These are phyloP conservation scores for Muricea muricata DNA, from an alignment of 92 coral and sea anemone genomes.

Conservation along the genomic window DNA sequence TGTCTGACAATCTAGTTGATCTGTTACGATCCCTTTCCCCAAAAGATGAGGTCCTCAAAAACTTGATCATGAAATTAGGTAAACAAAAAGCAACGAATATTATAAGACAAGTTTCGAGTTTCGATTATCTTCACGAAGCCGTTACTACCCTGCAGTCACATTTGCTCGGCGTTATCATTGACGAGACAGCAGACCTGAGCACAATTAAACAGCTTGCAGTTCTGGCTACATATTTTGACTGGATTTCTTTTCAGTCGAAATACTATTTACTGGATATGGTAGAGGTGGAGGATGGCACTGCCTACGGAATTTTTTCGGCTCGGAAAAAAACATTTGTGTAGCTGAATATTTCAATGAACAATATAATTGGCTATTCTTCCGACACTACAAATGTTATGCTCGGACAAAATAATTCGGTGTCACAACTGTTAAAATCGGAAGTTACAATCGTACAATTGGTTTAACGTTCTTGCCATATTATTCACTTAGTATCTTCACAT, in stretches of 20 bases:
- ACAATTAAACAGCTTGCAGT: conserved; percentile 14
- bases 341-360: conserved; percentile 14
- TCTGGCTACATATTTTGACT: conserved; percentile 26
- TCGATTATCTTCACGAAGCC: conserved; percentile 24
- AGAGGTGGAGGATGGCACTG: conserved; percentile 11
- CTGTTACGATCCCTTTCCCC: conserved; percentile 4
- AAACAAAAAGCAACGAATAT: neutral
- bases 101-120: conserved; percentile 5
- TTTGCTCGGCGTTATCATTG: conserved; percentile 10
- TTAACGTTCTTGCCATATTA: conserved; percentile 60
- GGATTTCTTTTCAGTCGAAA: conserved; percentile 7
- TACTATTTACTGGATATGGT: conserved; percentile 26
- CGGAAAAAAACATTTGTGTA: neutral
- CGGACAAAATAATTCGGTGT: conserved; percentile 14
- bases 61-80: conserved; percentile 3
- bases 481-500: conserved; percentile 54
- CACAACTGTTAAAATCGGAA: conserved; percentile 9
- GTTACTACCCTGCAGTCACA: conserved; percentile 2
- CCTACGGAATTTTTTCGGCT: conserved; percentile 1
- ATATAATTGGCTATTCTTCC: conserved; percentile 7
- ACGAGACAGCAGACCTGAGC: conserved; percentile 20
- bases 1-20: conserved; percentile 19
- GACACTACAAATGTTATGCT: conserved; percentile 16
- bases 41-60: neutral
- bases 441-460: conserved; percentile 1